Evolutionary conservation across 2,113 vertebrate genomes (phyloP).

Genomic region (Hippocampus mohnikei): DNA sequence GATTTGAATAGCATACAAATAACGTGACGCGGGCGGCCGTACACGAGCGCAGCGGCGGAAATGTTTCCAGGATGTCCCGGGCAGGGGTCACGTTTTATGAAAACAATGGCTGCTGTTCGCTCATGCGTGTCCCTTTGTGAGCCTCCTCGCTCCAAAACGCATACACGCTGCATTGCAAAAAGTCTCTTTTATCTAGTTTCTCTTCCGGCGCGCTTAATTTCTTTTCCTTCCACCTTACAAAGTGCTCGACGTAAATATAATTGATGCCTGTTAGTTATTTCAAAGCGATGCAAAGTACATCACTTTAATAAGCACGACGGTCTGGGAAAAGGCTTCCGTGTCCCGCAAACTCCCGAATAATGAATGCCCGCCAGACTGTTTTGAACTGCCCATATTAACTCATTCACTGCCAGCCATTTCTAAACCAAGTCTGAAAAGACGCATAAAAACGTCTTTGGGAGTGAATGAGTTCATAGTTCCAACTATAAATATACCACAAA

Average conservation of each 20-base stretch:
- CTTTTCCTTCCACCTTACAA: background rate
- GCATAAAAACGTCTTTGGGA: too few relatives aligned
- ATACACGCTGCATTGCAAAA: background rate
- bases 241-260: background rate
- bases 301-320: background rate
- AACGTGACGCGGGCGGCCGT: background rate
- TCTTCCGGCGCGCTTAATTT: background rate
- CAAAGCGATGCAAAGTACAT: background rate
- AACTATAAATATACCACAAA: too few relatives aligned
- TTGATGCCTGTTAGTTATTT: background rate
- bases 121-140: constrained; percentile 9
- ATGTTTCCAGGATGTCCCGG: constrained; percentile 6
- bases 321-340: background rate
- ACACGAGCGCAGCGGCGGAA: background rate
- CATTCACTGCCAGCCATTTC: too few relatives aligned
- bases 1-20: background rate
- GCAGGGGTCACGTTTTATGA: background rate
- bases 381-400: too few relatives aligned
- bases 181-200: background rate
- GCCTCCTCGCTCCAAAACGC: background rate
- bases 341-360: too few relatives aligned
- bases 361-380: too few relatives aligned
- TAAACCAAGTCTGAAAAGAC: too few relatives aligned
- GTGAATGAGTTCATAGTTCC: too few relatives aligned
- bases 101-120: constrained; percentile 1